Evolutionary conservation across 2,113 vertebrate genomes (phyloP).

Genomic region (Sapayoa aenigma): DNA sequence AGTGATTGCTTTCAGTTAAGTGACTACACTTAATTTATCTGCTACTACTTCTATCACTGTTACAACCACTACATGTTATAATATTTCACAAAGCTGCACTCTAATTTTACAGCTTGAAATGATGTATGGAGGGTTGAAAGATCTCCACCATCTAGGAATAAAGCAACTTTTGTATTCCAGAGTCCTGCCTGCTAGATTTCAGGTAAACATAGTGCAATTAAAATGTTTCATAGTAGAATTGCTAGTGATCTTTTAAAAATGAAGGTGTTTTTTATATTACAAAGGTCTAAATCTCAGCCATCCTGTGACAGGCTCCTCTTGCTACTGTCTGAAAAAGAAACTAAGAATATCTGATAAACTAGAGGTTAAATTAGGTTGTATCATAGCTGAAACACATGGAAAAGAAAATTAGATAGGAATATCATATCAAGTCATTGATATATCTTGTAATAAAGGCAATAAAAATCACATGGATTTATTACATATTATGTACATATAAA

Average conservation of each 20-base stretch:
- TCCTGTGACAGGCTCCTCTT: not conserved
- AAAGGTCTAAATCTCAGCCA: not conserved
- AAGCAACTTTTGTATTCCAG: not conserved
- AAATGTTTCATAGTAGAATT: not conserved
- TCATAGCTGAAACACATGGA: not conserved
- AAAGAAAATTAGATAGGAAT: not conserved
- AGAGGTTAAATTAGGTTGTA: not conserved
- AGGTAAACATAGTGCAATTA: not conserved
- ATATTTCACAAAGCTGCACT: not conserved
- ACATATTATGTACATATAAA: not conserved
- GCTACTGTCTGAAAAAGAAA: not conserved
- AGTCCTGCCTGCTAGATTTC: not conserved
- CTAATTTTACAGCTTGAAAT: not conserved
- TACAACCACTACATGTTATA: accelerated
- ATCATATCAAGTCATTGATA: not conserved
- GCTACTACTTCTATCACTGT: not conserved
- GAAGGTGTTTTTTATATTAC: not conserved
- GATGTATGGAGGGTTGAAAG: not conserved
- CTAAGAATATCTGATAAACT: not conserved
- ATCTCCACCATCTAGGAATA: not conserved
- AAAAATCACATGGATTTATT: not conserved
- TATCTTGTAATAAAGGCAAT: not conserved
- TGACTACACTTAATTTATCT: not conserved
- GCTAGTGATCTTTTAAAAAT: not conserved
- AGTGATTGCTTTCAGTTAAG: not conserved